A percentile compares a stretch with the other conserved stretches of the same genome.
phyloP scores from a whole-genome alignment of 2,888 invertebrate species.

The Petrophora chlorosata region DNA sequence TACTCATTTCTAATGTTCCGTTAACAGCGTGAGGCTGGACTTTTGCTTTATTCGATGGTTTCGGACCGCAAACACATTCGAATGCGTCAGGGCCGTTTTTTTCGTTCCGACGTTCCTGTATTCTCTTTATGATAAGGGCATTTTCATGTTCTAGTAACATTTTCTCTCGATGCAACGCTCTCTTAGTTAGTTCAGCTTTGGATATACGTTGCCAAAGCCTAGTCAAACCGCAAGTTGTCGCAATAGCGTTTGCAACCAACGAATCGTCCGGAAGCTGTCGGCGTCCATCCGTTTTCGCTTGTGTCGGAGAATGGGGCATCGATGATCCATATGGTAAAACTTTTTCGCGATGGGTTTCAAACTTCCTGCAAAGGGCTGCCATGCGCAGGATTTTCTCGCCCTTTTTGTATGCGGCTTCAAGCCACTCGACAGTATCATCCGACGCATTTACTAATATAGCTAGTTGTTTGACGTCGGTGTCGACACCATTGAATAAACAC shows the following conservation, averaged over 20 bases:
- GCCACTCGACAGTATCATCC: slow-evolving; percentile 65
- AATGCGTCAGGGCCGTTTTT: slow-evolving; percentile 44
- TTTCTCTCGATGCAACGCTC: slow-evolving; percentile 69
- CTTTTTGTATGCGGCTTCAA: slow-evolving; percentile 67
- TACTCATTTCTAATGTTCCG: slow-evolving; percentile 54
- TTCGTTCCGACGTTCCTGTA: slow-evolving; percentile 49
- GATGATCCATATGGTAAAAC: slow-evolving; percentile 65
- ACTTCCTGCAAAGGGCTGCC: slow-evolving; percentile 80
- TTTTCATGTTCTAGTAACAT: slow-evolving; percentile 64
- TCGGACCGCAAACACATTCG: slow-evolving; percentile 51
- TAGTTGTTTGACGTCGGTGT: slow-evolving; percentile 57
- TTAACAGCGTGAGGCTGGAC: slow-evolving; percentile 58
- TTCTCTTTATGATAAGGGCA: slow-evolving; percentile 45
- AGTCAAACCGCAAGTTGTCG: slow-evolving; percentile 62
- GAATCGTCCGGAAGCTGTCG: slow-evolving; percentile 59
- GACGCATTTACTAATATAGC: slow-evolving; percentile 62
- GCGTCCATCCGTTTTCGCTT: slow-evolving; percentile 48
- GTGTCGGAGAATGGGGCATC: slow-evolving; percentile 53
- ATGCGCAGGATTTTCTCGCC: slow-evolving; percentile 80
- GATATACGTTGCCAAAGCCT: slow-evolving; percentile 73
- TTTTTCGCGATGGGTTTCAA: slow-evolving; percentile 82
- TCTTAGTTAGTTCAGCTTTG: slow-evolving; percentile 66
- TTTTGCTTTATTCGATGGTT: slow-evolving; percentile 21
- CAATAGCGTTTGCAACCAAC: slow-evolving; percentile 59
- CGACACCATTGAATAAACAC: slow-evolving; percentile 54